phyloP scores from a whole-genome alignment of 2,888 invertebrate species.

The Silvanus unidentatus region DNA sequence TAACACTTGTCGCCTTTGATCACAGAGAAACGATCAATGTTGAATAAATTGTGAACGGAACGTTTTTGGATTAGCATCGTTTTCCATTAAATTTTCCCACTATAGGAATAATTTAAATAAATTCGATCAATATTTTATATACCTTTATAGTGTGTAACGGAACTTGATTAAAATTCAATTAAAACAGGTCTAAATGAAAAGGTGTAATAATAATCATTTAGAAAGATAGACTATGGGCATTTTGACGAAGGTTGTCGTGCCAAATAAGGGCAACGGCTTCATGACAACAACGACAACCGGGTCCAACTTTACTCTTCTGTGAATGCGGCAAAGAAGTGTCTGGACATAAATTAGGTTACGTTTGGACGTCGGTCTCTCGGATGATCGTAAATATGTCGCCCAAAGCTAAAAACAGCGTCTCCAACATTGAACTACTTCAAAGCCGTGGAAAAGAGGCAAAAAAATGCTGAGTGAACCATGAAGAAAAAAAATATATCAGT shows the following conservation, averaged over 20 bases:
- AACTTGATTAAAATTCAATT: neutral
- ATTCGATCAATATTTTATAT: too few species aligned
- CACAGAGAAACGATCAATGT: too few species aligned
- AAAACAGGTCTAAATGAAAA: too few species aligned
- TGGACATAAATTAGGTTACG: constrained; percentile 41
- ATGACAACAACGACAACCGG: constrained; percentile 25
- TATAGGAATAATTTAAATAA: too few species aligned
- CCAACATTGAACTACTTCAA: constrained; percentile 19
- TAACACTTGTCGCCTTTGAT: too few species aligned
- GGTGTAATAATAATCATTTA: too few species aligned
- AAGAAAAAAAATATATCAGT: constrained; percentile 12
- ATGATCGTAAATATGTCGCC: constrained; percentile 43
- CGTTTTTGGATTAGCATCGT: too few species aligned
- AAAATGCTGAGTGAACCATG: too few species aligned
- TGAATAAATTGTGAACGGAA: too few species aligned
- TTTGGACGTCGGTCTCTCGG: constrained; percentile 35
- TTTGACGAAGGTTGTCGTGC: constrained; percentile 24
- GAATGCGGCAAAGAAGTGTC: constrained; percentile 31
- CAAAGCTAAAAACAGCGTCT: constrained; percentile 32
- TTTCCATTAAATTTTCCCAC: too few species aligned
- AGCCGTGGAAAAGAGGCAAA: constrained; percentile 24
- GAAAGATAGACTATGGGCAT: too few species aligned
- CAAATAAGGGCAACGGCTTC: constrained; percentile 33
- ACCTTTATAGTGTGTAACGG: neutral
- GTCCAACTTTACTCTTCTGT: too few species aligned